Base-by-base conservation (phyloP, 2,888 invertebrate genomes). In the Melanostoma mellinum region DNA sequence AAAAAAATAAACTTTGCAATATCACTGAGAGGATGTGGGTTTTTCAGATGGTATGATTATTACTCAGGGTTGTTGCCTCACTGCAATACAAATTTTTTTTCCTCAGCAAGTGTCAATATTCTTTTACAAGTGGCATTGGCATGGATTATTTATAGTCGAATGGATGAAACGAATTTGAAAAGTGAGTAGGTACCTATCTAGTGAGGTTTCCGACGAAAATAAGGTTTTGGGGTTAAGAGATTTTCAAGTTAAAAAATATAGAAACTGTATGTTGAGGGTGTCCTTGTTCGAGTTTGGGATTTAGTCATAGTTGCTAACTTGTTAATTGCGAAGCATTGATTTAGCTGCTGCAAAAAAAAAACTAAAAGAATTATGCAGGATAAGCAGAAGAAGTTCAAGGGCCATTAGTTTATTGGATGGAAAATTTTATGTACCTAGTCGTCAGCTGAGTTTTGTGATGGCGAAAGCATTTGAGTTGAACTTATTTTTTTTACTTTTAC, bases 51-150 rank as follows among this genome's bases (percentile, higher is more conserved):
- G 40, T 9, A 61, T 48, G 38, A 6, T 20, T 40, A 72, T 20
- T 33, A 65, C 48, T 65, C 6, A 65, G 52, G 65, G 36, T 30
- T 50, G 38, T 40, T 38, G 61, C 4, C 35, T 61, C 35, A 56
- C n/a, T 48, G 6, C 6, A 73, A 50, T 73, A 68, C 20, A 55
- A 48, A 63, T 73, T 55, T 40, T 52, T 68, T 56, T 63, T 68
- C 20, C 55, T 32, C 10, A 50, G 8, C 36, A 72, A 69, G 65
- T 67, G 67, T 72, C 56, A 69, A 75, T 81, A 52, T 71, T 71
- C 40, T 20, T 48, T 20, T 61, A 30, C 9, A 30, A 65, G 55
- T 77, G 77, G 40, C 72, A 72, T 81, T 72, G 71, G 33, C 8
- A 9, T 6, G 35, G 69, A 75, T 69, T 36, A 61, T 44, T 44